Base-by-base conservation (phyloP, 2,113 vertebrate species). In the Oenanthe melanoleuca region DNA sequence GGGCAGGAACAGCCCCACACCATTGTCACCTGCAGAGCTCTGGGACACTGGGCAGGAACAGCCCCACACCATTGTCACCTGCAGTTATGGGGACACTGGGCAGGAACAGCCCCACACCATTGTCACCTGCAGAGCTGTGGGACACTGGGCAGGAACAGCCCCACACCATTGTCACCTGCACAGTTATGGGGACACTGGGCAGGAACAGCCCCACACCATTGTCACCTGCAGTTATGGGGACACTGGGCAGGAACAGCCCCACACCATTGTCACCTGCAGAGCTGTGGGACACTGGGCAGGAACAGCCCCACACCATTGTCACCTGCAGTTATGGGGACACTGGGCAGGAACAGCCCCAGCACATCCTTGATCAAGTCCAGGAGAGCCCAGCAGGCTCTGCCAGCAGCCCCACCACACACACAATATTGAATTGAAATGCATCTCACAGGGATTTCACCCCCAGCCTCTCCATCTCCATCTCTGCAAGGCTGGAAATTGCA, bases 281-380 rank as follows among this genome's bases (percentile, higher is more conserved):
- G 49, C 1, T 12, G 3, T 31, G 28, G 11, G 67, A 24, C 50
- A 40, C 44, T 22, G 45, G 10, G 45, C 45, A 47, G 45, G 45
- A 22, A 22, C 45, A 47, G 45, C 45, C 10, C 20, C 19, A 47
- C 11, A 5, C 11, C 45, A 47, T 47, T 47, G 45, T 47, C 45
- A 22, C 45, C 45, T 22, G 4, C 13, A 66, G 9, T 9, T 14
- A n/a, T 45, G 9, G 45, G 45, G 20, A 47, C 45, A 47, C 45
- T 22, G 21, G 21, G 45, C 45, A 47, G 45, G 44, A 38, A 17
- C 4, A 70, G 3, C 45, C 10, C 40, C 37, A 19, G 29, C 49
- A 29, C n/a, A 16, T 4, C 59, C n/a, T 25, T 21, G 42, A 8
- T 9, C 11, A 7, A 57, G 15, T 0, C 29, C 71, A 31, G 53